Conservation (phyloP, 92 coral and sea anemone genomes). For the Palythoa grandis region DNA sequence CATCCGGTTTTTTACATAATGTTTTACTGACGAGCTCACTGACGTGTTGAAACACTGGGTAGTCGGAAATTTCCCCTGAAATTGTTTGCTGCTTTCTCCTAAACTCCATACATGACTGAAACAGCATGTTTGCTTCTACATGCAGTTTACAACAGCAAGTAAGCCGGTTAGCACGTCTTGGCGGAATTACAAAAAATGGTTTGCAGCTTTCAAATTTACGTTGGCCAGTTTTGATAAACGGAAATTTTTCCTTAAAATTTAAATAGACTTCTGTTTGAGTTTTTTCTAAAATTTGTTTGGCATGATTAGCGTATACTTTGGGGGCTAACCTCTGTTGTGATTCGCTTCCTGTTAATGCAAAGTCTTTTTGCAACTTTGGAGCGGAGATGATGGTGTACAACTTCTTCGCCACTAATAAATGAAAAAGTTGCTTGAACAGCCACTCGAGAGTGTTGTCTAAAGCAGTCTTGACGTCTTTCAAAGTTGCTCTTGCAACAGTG, state of each 20-base stretch:
- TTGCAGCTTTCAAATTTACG: constrained; percentile 60
- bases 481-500: constrained; percentile 11
- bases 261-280: constrained; percentile 43
- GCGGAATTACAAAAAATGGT: constrained; percentile 54
- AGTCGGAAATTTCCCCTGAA: not conserved
- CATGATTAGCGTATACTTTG: constrained; percentile 8
- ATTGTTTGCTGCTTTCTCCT: constrained; percentile 27
- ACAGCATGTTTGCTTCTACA: constrained; percentile 53
- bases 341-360: constrained; percentile 18
- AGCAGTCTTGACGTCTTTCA: constrained; percentile 5
- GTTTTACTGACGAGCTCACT: constrained; percentile 46
- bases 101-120: constrained; percentile 54
- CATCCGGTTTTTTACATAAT: constrained; percentile 25
- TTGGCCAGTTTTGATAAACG: constrained; percentile 51
- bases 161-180: constrained; percentile 31
- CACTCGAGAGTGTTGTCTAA: constrained; percentile 22
- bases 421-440: constrained; percentile 30
- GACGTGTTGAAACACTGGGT: constrained; percentile 36
- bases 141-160: constrained; percentile 61
- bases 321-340: constrained; percentile 29
- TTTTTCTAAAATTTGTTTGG: constrained; percentile 36
- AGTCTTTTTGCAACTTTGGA: constrained; percentile 52
- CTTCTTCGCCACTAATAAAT: constrained; percentile 35
- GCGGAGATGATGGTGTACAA: constrained; percentile 7
- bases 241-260: constrained; percentile 22